Evolutionary conservation across 30 jellyfish, hydroid and myxozoan species (phyloP), one percentile per base, ranked within the genome.

Genomic region (Rhopilema esculentum): DNA sequence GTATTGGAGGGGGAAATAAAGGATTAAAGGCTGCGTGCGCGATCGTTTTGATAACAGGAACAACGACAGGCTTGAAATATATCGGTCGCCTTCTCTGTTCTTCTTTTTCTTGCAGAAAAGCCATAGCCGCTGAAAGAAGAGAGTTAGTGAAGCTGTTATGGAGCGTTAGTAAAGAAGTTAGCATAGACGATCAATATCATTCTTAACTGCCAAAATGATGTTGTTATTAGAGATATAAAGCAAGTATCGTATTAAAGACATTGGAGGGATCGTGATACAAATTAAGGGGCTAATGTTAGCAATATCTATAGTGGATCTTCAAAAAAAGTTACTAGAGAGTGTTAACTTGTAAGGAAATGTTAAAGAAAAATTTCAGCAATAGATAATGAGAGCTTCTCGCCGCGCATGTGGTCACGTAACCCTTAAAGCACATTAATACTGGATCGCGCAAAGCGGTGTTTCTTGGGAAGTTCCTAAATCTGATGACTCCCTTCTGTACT

Each of bases 81-180:
- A 61, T 32, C 19, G 88, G 88, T 40, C 64, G 72, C 20, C 63
- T 85, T 57, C 70, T 74, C 70, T 85, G 88, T 30, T 85, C 94
- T 49, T 74, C 94, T 51, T 23, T 74, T 24, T 85, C 84, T 23
- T 74, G 77, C 24, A 85, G 64, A 74, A 72, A 85, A 50, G 94
- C 94, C 88, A 85, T 27, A 1, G 94, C 86, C 27, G 94, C 94
- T 85, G 77, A 73, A 85, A 85, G 50, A 65, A 40, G 57, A 40
- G 6, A 12, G 57, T 40, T 40, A 40, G 57, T 40, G 6, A 40
- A 12, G 12, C 6, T 6, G 57, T 40, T 40, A 40, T n/a, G n/a
- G 57, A 40, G 6, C 9, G 57, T 40, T 40, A 40, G 57, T 40
- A 2, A 40, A 12, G 12, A 40, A 12, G 57, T 40, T 40, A 40